Conservation (phyloP, 2,888 invertebrate species). For the Chymomyza procnemis region DNA sequence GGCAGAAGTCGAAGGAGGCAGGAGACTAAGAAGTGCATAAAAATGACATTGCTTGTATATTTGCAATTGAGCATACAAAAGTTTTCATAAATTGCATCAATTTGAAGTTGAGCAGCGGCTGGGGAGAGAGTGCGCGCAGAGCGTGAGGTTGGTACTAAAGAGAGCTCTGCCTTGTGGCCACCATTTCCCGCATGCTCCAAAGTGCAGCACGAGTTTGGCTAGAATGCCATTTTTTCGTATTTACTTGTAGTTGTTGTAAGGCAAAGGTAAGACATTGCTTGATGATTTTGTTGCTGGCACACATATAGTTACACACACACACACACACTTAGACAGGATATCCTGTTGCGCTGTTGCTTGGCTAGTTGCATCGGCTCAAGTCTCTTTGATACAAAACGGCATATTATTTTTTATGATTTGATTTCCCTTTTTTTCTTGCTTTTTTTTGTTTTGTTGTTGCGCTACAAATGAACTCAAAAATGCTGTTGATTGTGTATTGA, state of each 20-base stretch:
- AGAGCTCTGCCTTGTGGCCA: constrained; percentile 1
- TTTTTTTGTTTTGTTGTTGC: constrained; percentile 12
- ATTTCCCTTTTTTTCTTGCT: constrained; percentile 40
- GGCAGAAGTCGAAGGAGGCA: constrained; percentile 22
- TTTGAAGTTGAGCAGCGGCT: constrained; percentile 43
- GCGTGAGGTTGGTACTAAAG: neutral
- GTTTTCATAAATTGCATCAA: constrained; percentile 72
- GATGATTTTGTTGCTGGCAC: constrained; percentile 44
- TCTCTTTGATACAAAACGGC: constrained; percentile 42
- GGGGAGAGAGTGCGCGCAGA: neutral
- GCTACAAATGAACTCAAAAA: constrained; percentile 65
- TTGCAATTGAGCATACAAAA: constrained; percentile 71
- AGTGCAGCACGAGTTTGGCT: neutral
- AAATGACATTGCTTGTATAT: constrained; percentile 63
- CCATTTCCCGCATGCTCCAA: neutral
- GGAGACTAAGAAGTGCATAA: constrained; percentile 54
- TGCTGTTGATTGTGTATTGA: constrained; percentile 67
- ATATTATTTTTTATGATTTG: constrained; percentile 68
- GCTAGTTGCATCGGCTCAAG: constrained; percentile 13
- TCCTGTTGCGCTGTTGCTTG: constrained; percentile 51
- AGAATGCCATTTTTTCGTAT: too few species aligned
- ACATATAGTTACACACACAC: neutral
- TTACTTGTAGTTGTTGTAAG: constrained; percentile 28
- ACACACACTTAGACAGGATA: constrained; percentile 33
- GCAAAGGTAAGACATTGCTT: constrained; percentile 51